phyloP scores from a whole-genome alignment of 2,888 invertebrate genomes.

The Polydrusus cervinus region DNA sequence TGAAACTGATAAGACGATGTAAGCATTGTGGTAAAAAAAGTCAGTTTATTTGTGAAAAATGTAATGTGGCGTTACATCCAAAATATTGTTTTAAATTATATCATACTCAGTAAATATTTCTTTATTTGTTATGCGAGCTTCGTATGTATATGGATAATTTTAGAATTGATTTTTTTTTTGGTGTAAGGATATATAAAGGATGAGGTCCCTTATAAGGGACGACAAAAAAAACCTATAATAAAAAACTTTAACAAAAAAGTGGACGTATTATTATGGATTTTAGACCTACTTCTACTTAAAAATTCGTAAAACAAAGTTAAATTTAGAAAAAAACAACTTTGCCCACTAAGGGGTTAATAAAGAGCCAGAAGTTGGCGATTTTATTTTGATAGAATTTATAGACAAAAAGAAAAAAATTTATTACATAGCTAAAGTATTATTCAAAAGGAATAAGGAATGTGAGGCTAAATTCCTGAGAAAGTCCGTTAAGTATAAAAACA shows the following conservation, averaged over 20 bases:
- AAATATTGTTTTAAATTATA: conserved; percentile 32
- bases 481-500: no score
- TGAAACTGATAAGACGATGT: no score
- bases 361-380: no score
- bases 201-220: no score
- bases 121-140: neutral
- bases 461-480: no score
- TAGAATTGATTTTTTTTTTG: neutral
- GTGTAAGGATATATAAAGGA: no score
- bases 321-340: conserved; percentile 26
- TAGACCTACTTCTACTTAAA: neutral
- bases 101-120: conserved; percentile 20
- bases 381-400: no score
- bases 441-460: no score
- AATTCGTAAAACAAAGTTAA: conserved; percentile 21
- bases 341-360: conserved; percentile 25
- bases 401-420: no score
- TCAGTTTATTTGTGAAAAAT: conserved; percentile 48
- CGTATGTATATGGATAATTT: neutral
- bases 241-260: conserved; percentile 15
- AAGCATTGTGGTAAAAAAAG: conserved; percentile 40
- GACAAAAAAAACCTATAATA: conserved; percentile 5
- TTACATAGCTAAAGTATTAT: no score
- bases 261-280: neutral
- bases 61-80: conserved; percentile 42